phyloP scores from a whole-genome alignment of 1,140 invertebrate species.

The Trichonephila clavata region DNA sequence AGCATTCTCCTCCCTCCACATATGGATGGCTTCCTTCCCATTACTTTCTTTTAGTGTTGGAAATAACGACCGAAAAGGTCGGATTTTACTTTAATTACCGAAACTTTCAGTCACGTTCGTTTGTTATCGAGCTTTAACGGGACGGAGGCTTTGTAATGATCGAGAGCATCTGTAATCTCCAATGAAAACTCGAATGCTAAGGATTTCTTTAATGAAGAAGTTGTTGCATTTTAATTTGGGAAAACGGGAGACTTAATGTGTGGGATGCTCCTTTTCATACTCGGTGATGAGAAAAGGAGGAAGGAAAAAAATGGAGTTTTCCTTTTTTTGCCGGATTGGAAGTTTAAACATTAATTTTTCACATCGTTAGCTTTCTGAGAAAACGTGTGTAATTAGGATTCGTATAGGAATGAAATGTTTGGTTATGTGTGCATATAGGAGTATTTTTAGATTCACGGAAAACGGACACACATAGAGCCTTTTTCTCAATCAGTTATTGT shows the following conservation, averaged over 20 bases:
- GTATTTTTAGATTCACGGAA: too few relatives aligned
- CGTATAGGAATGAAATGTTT: neutral
- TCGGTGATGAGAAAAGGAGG: neutral
- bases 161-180: neutral
- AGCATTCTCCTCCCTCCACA: neutral
- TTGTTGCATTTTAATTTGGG: slow-evolving; percentile 25
- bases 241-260: neutral
- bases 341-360: neutral
- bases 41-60: neutral
- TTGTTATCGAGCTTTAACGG: slow-evolving; percentile 16
- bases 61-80: slow-evolving; percentile 24
- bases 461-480: too few relatives aligned
- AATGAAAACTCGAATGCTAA: slow-evolving; percentile 27
- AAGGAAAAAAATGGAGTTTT: neutral
- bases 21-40: neutral
- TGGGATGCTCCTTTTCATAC: neutral
- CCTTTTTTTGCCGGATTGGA: neutral
- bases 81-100: slow-evolving; percentile 28
- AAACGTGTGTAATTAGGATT: neutral
- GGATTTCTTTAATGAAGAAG: slow-evolving; percentile 27
- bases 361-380: neutral
- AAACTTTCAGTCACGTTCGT: slow-evolving; percentile 3
- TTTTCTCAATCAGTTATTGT: too few relatives aligned
- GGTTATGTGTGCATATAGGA: too few relatives aligned
- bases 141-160: slow-evolving; percentile 5